phyloP scores from a whole-genome alignment of 2,888 invertebrate species.

The Apodemia hepburni region DNA sequence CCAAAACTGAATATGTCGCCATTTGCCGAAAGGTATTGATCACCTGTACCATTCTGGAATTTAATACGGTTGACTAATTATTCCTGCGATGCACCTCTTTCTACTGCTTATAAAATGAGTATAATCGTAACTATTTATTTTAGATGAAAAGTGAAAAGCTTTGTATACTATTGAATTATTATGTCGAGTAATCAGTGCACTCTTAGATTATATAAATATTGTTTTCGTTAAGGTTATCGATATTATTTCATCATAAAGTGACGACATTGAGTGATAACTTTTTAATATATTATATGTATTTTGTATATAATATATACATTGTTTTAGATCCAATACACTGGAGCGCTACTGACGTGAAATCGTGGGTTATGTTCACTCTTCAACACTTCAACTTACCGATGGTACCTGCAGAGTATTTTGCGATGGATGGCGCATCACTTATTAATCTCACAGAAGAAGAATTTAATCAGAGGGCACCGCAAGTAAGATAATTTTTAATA shows the following conservation, averaged over 20 bases:
- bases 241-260: conserved; percentile 3
- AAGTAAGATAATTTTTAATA: conserved; percentile 81
- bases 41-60: no score
- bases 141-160: not conserved
- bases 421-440: conserved; percentile 89
- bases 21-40: no score
- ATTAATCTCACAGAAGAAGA: conserved; percentile 91
- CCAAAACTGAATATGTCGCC: no score
- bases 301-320: not conserved
- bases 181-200: not conserved
- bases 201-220: not conserved
- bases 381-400: conserved; percentile 88
- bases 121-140: no score
- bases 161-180: not conserved
- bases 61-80: no score
- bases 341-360: conserved; percentile 90
- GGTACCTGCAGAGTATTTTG: conserved; percentile 87
- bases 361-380: conserved; percentile 94
- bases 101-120: no score
- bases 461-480: conserved; percentile 90
- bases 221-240: conserved; percentile 5
- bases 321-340: conserved; percentile 91
- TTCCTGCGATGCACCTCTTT: no score
- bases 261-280: conserved; percentile 11
- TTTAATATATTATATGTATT: not conserved